A percentile compares a stretch with the other conserved stretches of the same genome.
phyloP scores from a whole-genome alignment of 2,888 invertebrate species.

The Ischnura elegans region DNA sequence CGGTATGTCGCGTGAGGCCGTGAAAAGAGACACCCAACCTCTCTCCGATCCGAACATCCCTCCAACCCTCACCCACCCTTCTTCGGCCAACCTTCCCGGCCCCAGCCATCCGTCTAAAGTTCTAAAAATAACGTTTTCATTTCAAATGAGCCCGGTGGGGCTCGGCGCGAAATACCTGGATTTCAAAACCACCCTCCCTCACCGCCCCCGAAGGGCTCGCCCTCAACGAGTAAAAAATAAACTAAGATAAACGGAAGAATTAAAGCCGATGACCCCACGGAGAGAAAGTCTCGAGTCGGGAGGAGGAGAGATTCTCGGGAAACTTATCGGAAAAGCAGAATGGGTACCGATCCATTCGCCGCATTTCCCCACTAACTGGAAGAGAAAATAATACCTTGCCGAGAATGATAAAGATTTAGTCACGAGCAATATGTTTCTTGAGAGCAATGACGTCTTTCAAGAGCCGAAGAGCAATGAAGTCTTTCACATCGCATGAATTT shows the following conservation, averaged over 20 bases:
- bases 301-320: neutral
- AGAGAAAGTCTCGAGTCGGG: neutral
- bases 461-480: no score
- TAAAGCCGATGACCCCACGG: neutral
- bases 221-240: neutral
- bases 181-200: neutral
- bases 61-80: neutral
- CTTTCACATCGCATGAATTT: no score
- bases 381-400: neutral
- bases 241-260: neutral
- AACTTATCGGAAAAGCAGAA: neutral
- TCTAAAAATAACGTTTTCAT: conserved; percentile 35
- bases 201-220: no score
- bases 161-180: neutral
- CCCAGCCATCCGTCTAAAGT: neutral
- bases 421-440: neutral
- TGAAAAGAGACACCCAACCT: neutral
- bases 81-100: neutral
- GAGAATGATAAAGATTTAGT: neutral
- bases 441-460: no score
- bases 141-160: conserved; percentile 26
- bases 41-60: neutral
- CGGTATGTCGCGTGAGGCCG: conserved; percentile 25
- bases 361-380: neutral
- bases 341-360: neutral